These are phyloP conservation scores for Lota lota DNA, from an alignment of 2,113 vertebrate genomes.

Conservation along the genomic window DNA sequence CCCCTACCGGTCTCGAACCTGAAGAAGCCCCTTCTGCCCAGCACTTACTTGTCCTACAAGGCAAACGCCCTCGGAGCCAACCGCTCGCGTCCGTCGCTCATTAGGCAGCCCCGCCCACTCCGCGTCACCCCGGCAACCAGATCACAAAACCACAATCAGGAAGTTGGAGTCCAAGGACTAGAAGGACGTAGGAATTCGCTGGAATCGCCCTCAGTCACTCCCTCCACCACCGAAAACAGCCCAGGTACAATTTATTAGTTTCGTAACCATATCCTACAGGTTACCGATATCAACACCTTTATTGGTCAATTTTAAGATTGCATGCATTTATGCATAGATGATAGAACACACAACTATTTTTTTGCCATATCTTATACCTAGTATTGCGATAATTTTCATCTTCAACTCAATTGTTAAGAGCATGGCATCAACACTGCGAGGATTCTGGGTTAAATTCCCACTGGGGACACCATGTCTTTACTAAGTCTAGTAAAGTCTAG, in stretches of 20 bases:
- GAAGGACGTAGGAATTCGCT: constrained; percentile 4
- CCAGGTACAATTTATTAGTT: constrained; percentile 30
- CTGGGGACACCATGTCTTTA: no score
- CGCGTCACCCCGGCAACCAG: constrained; percentile 35
- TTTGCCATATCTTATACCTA: no score
- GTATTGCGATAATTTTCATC: no score
- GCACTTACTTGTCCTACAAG: constrained; percentile 55
- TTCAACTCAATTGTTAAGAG: no score
- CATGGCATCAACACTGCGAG: background rate
- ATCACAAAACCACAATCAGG: constrained; percentile 15
- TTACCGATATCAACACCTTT: no score
- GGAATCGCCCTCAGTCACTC: constrained; percentile 26
- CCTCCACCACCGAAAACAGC: constrained; percentile 35
- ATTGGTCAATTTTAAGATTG: no score
- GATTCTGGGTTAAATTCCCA: no score
- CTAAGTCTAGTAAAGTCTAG: no score
- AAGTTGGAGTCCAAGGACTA: constrained; percentile 11
- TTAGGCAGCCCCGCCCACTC: constrained; percentile 70
- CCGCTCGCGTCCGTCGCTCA: constrained; percentile 80
- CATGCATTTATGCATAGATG: no score
- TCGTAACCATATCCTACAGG: no score
- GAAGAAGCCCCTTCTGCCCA: constrained; percentile 81
- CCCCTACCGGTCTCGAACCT: constrained; percentile 45
- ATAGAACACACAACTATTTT: no score
- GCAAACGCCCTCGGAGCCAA: constrained; percentile 79